Base-by-base conservation (phyloP, 2,888 invertebrate species). In the Drosophila multiciliata region DNA sequence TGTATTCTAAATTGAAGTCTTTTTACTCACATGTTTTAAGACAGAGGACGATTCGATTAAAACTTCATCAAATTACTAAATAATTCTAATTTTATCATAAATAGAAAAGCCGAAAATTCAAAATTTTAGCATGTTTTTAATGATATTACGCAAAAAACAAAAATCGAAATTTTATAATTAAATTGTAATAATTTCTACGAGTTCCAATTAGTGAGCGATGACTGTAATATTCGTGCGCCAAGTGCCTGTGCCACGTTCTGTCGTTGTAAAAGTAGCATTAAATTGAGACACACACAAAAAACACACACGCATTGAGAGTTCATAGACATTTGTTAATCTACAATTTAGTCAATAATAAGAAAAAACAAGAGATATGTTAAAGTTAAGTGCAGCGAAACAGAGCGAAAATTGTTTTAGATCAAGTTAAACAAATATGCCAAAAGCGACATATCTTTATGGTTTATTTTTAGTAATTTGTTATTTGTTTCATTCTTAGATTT, bases 301-400 rank as follows among this genome's bases (percentile, higher is more conserved):
- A 58, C 50, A 59, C 59, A 38, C 49, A 52, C 42, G n/a, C 50
- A 68, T 52, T 61, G 78, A 73, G 78, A 70, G 75, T 75, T 75
- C 68, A 87, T 73, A 85, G 84, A 85, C 89, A 85, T 87, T 89
- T 85, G 85, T 84, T 85, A 87, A 89, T 87, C 87, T 89, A 78
- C 74, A 83, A 86, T 72, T 87, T 89, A 85, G 84, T 85, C 89
- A 85, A 89, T 83, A 85, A 67, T 66, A 75, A 77, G 81, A 73
- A 77, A 78, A 70, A 76, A 58, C 49, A 57, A 62, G 36, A 53
- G 54, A 29, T 26, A 54, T 61, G 70, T 77, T 71, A 66, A 66
- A 61, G 54, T 45, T 70, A 65, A 63, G 57, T 32, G 42, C 40
- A 48, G 8, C 33, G 40, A 42, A 42, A 48, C 40, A 17, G 49